Percentiles rank a stretch among this genome's conserved stretches.
phyloP scores from a whole-genome alignment of 92 coral and sea anemone species.

The Muricea muricata region DNA sequence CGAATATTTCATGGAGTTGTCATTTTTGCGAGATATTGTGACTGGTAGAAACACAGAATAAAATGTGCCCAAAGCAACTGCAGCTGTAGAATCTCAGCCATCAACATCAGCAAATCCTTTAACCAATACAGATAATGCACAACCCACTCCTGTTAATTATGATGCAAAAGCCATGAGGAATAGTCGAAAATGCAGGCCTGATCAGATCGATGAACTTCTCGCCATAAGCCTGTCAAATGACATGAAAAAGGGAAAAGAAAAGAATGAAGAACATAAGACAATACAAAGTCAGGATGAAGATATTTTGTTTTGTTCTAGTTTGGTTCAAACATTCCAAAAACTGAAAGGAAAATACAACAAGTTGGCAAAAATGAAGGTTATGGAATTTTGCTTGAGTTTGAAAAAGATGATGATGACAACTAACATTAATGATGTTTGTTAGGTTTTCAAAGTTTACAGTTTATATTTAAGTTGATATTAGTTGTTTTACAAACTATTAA shows the following conservation, averaged over 20 bases:
- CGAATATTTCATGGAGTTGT: not conserved
- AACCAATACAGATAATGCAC: not conserved
- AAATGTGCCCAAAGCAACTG: not conserved
- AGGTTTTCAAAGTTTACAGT: no score
- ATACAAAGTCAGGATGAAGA: not conserved
- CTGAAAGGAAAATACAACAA: slow-evolving; percentile 3
- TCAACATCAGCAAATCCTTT: not conserved
- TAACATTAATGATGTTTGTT: not conserved
- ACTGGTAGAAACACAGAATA: slow-evolving; percentile 8
- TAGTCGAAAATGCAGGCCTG: slow-evolving; percentile 10
- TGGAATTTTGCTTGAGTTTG: slow-evolving; percentile 12
- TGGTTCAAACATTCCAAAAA: not conserved
- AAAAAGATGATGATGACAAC: not conserved
- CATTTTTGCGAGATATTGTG: slow-evolving; percentile 6
- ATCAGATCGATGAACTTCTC: slow-evolving; percentile 8
- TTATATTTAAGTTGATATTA: no score
- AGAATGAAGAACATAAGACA: not conserved
- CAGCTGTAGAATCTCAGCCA: not conserved
- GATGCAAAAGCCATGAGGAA: not conserved
- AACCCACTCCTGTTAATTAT: not conserved
- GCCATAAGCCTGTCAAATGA: slow-evolving; percentile 21
- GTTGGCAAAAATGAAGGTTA: not conserved
- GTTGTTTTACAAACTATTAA: no score
- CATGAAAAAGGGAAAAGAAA: not conserved
- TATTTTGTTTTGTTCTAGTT: slow-evolving; percentile 11